These are phyloP conservation scores for Periparus ater DNA, from an alignment of 2,797 vertebrate genomes.

Conservation along the genomic window DNA sequence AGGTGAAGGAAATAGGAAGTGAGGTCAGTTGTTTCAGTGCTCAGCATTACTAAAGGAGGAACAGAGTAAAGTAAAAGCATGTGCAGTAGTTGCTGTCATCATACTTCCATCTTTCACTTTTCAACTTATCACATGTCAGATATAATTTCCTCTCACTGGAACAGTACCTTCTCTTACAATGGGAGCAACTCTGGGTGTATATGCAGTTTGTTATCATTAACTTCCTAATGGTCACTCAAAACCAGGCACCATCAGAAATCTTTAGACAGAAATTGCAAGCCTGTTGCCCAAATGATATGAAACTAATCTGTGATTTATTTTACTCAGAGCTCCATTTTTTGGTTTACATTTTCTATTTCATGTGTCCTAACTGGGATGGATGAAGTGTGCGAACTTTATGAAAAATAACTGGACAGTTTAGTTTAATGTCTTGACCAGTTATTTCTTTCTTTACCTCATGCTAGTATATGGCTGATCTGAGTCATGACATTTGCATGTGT, in stretches of 20 bases:
- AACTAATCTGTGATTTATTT: not conserved
- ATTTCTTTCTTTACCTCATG: not conserved
- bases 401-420: not conserved
- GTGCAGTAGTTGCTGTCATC: not conserved
- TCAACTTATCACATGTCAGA: not conserved
- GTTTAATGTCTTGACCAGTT: not conserved
- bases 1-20: not conserved
- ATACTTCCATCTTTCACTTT: not conserved
- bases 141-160: not conserved
- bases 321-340: not conserved
- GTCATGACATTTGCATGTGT: not conserved
- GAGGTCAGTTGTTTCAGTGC: not conserved
- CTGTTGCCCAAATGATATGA: not conserved
- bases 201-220: not conserved
- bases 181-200: not conserved
- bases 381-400: not conserved
- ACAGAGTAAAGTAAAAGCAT: not conserved
- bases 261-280: not conserved
- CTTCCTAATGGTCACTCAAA: not conserved
- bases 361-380: not conserved
- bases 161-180: not conserved
- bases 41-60: not conserved
- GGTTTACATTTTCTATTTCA: not conserved
- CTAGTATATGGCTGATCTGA: not conserved
- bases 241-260: not conserved